Base-by-base conservation (phyloP, 2,888 invertebrate genomes). In the Eucriotettix oculatus region DNA sequence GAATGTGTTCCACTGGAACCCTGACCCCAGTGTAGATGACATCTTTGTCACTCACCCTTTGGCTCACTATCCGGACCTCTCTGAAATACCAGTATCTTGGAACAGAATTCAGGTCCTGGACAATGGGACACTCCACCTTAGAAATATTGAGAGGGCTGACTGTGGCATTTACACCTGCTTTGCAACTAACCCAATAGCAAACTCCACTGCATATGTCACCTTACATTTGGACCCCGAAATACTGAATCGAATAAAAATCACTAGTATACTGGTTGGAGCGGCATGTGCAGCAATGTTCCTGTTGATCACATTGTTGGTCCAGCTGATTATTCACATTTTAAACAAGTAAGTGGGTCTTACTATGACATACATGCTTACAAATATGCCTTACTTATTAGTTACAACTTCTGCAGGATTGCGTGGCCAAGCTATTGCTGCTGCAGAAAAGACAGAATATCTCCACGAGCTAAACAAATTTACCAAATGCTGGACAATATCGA, bases 401-500 rank as follows among this genome's bases (percentile, higher is more conserved):
- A 40, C 40, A 16, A 29, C 54, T 17, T 67, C 80, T 80, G 58
- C 76, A 87, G 87, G 72, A 84, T 84, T 73, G 85, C 83, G 60
- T 82, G 87, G 63, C 76, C 76, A 70, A 85, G 85, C 65, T 88
- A 87, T 73, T 82, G 83, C 68, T 90, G 89, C 71, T 90, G 90
- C 69, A 77, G 78, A 65, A 78, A 81, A 58, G 83, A 80, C 64
- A 81, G 82, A 57, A 81, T 80, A 63, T 85, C 88, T 17, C 90
- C 91, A 10, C 81, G 89, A 60, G 84, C 88, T 41, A 82, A 88
- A 62, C 90, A 92, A 72, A 86, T 94, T 65, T 87, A 87, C 70
- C 86, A 85, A 66, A 88, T 94, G 84, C 75, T 94, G 68, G 93
- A 94, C 71, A 90, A 87, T 73, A 88, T 94, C 67, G 93, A 94